Evolutionary conservation across 2,113 vertebrate genomes (phyloP).

Genomic region (Ciconia boyciana): DNA sequence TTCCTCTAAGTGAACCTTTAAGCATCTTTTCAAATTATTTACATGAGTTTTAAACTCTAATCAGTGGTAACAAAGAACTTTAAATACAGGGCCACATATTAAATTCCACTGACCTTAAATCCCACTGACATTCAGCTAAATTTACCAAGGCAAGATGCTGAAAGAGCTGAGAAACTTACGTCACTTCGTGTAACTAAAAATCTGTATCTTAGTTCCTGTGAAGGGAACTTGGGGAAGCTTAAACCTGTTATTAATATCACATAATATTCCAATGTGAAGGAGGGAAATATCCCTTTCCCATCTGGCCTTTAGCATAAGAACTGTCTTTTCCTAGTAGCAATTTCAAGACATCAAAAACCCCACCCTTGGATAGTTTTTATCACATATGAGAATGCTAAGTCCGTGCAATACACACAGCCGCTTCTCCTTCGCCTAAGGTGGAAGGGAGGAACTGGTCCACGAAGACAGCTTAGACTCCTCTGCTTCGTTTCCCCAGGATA

Average conservation of each 20-base stretch:
- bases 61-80: not conserved
- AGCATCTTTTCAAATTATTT: not conserved
- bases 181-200: not conserved
- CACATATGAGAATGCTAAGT: accelerated
- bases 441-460: not conserved
- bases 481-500: not conserved
- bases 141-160: not conserved
- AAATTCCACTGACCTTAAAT: not conserved
- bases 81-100: not conserved
- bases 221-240: not conserved
- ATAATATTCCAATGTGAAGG: not conserved
- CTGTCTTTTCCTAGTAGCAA: not conserved
- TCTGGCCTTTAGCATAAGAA: not conserved
- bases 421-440: not conserved
- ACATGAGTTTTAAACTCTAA: not conserved
- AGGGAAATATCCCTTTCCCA: not conserved
- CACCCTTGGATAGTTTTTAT: not conserved
- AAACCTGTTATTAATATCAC: not conserved
- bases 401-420: not conserved
- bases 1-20: not conserved
- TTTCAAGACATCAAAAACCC: not conserved
- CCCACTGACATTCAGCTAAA: not conserved
- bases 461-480: not conserved
- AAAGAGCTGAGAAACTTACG: not conserved
- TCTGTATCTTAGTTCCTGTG: not conserved